A percentile compares a stretch with the other conserved stretches of the same genome.
Evolutionary conservation across 2,797 vertebrate species (phyloP).

Genomic region (Forpus xanthops): DNA sequence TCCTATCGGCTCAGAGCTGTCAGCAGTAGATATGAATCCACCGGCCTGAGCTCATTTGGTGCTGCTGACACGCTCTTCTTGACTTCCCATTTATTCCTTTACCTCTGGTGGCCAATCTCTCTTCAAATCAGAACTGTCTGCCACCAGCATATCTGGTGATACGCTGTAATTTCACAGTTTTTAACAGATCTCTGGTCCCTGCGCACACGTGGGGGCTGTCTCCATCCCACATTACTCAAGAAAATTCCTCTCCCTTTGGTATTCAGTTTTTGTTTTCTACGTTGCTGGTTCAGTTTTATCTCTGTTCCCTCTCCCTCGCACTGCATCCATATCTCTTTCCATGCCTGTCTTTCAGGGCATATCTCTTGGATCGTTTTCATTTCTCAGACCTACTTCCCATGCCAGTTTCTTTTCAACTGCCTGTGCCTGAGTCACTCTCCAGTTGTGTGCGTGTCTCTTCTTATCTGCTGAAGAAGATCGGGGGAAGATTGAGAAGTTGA

Average conservation of each 20-base stretch:
- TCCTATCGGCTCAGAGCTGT: slow-evolving; percentile 45
- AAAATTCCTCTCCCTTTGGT: background rate
- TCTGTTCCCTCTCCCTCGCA: background rate
- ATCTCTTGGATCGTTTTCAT: slow-evolving; percentile 22
- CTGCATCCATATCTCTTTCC: background rate
- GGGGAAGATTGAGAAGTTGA: background rate
- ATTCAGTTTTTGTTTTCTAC: slow-evolving; percentile 13
- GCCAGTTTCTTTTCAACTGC: slow-evolving; percentile 19
- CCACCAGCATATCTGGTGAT: background rate
- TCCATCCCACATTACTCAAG: background rate
- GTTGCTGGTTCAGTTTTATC: background rate
- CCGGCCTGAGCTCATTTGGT: background rate
- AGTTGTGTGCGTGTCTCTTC: background rate
- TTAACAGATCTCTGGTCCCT: background rate
- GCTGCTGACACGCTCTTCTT: slow-evolving; percentile 41
- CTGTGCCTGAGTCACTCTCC: background rate
- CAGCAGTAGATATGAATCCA: slow-evolving; percentile 27
- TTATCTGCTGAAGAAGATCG: slow-evolving; percentile 9
- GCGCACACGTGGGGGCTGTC: accelerated
- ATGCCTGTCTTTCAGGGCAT: background rate
- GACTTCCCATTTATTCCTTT: slow-evolving; percentile 46
- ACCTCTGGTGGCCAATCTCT: slow-evolving; percentile 45
- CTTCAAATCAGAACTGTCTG: slow-evolving; percentile 37
- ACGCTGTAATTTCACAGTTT: background rate
- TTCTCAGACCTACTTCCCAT: background rate